Percentiles rank a stretch among this genome's conserved stretches.
Conservation (phyloP, 2,797 vertebrate genomes). For the Champsocephalus gunnari region DNA sequence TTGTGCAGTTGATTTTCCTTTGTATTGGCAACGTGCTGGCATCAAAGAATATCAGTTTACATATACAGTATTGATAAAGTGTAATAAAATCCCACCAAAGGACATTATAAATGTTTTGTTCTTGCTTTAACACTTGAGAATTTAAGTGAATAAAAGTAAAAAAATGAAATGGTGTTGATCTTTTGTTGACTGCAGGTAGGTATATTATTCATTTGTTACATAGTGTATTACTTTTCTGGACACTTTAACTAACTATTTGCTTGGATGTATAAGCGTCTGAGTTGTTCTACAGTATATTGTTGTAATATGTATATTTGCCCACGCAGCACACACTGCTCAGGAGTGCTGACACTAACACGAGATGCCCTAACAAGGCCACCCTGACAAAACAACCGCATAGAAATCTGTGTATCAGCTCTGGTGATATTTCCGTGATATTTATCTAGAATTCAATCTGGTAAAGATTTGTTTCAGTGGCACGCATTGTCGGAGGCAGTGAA, state of each 20-base stretch:
- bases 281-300: not conserved
- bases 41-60: conserved; percentile 99
- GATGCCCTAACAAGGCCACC: conserved; percentile 32
- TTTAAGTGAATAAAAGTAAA: conserved; percentile 95
- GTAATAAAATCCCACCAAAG: conserved; percentile 99
- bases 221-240: not conserved
- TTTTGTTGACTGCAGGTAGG: conserved; percentile 31
- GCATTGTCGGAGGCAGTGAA: conserved; percentile 79
- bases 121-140: conserved; percentile 98
- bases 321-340: conserved; percentile 7
- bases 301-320: conserved; percentile 2
- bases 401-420: conserved; percentile 60
- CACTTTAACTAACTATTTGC: not conserved
- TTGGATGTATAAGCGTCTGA: no score
- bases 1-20: conserved; percentile 92
- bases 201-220: not conserved
- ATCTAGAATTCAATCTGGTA: conserved; percentile 77
- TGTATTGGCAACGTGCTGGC: conserved; percentile 96
- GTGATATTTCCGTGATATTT: conserved; percentile 76
- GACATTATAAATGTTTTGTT: conserved; percentile 99
- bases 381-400: conserved; percentile 47
- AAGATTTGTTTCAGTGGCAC: conserved; percentile 79
- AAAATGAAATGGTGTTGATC: conserved; percentile 74
- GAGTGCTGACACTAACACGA: conserved; percentile 36
- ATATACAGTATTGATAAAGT: conserved; percentile 91